Evolutionary conservation across 2,797 vertebrate genomes (phyloP).

Genomic region (Smutsia gigantea): DNA sequence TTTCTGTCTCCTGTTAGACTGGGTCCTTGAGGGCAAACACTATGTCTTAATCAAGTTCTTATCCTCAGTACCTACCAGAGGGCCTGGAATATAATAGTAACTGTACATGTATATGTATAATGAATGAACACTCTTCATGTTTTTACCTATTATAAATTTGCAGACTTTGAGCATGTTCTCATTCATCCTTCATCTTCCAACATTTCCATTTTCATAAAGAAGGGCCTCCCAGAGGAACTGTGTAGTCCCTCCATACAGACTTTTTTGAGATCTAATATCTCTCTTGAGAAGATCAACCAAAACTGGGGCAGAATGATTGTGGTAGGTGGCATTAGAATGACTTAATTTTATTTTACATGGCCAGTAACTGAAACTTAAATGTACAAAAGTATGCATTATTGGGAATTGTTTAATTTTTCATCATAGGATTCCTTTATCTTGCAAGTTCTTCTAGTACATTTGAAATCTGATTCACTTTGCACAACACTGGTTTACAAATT

Average conservation of each 20-base stretch:
- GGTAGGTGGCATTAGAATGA: not conserved
- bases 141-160: conserved; percentile 59
- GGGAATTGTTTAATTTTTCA: conserved; percentile 71
- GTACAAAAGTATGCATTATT: conserved; percentile 45
- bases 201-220: conserved; percentile 33
- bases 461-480: conserved; percentile 70
- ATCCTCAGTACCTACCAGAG: conserved; percentile 1
- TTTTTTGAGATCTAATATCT: conserved; percentile 33
- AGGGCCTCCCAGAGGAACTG: not conserved
- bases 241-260: conserved; percentile 27
- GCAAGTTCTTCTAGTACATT: conserved; percentile 58
- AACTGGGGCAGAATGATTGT: not conserved
- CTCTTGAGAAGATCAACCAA: conserved; percentile 23
- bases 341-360: conserved; percentile 13
- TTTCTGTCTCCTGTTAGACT: conserved; percentile 40
- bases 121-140: conserved; percentile 23
- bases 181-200: conserved; percentile 42
- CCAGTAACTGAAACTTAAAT: conserved; percentile 36
- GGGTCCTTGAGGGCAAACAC: conserved; percentile 46
- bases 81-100: conserved; percentile 40
- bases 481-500: conserved; percentile 78
- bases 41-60: conserved; percentile 63
- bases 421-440: conserved; percentile 53
- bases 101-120: not conserved
- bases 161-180: conserved; percentile 28